Conservation (phyloP, 2,888 invertebrate genomes). For the Diachrysia chrysitis region DNA sequence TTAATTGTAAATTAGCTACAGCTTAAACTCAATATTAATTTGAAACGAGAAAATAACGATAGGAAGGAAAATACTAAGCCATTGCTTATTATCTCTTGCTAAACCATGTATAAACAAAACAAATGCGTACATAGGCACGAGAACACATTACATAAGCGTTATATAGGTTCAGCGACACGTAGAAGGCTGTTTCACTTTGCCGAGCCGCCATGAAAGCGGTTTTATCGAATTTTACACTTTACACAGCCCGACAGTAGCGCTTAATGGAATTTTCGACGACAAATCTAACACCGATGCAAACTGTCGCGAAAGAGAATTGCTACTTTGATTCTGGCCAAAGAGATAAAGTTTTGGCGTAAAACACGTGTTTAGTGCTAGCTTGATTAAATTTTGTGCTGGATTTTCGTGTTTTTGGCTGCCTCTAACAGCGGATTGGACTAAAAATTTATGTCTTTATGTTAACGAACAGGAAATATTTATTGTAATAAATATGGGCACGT, state of each 20-base stretch:
- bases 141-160: conserved; percentile 12
- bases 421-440: conserved; percentile 24
- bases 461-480: neutral
- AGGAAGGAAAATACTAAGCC: neutral
- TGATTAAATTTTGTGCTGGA: conserved; percentile 39
- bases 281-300: conserved; percentile 57
- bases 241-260: conserved; percentile 51
- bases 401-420: conserved; percentile 19
- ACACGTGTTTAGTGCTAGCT: conserved; percentile 48
- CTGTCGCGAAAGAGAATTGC: conserved; percentile 55
- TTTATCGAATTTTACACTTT: conserved; percentile 59
- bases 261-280: conserved; percentile 55
- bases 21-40: neutral
- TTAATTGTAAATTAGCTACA: too few species aligned
- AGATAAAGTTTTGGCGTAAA: conserved; percentile 39
- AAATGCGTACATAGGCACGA: neutral
- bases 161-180: conserved; percentile 1
- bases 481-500: neutral
- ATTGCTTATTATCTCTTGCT: neutral
- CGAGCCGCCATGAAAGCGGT: conserved; percentile 51
- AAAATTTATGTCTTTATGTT: conserved; percentile 14
- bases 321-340: conserved; percentile 54
- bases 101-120: neutral
- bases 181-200: conserved; percentile 11
- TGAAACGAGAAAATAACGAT: neutral